A percentile compares a stretch with the other conserved stretches of the same genome.
phyloP scores from a whole-genome alignment of 2,113 vertebrate genomes.

The Lampris incognitus region DNA sequence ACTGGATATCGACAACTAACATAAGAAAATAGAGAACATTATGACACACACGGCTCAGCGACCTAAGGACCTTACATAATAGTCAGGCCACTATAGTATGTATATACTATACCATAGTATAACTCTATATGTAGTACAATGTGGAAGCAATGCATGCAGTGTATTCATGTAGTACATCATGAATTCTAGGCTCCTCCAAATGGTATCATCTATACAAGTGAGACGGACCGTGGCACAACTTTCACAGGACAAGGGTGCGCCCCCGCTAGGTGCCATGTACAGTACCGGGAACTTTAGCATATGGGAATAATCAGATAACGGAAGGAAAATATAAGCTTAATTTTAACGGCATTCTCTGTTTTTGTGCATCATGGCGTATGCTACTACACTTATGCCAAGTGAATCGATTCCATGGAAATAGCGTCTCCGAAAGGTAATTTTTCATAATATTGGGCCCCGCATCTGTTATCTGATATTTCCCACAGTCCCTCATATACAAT shows the following conservation, averaged over 20 bases:
- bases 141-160: too few relatives aligned
- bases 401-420: conserved; percentile 51
- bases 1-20: too few relatives aligned
- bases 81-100: too few relatives aligned
- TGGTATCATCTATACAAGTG: too few relatives aligned
- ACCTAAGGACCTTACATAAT: too few relatives aligned
- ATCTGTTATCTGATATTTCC: conserved; percentile 59
- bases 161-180: too few relatives aligned
- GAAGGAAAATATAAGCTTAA: not conserved
- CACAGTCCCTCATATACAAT: conserved; percentile 45
- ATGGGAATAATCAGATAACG: conserved; percentile 11
- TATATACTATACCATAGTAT: too few relatives aligned
- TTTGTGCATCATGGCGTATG: not conserved
- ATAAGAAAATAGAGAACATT: too few relatives aligned
- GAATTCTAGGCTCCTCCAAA: too few relatives aligned
- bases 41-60: too few relatives aligned
- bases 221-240: too few relatives aligned
- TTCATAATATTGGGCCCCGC: conserved; percentile 17
- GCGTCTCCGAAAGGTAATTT: conserved; percentile 26
- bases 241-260: not conserved
- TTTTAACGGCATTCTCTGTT: not conserved
- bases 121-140: too few relatives aligned
- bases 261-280: not conserved
- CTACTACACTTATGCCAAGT: conserved; percentile 19
- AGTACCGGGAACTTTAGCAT: not conserved